phyloP scores from a whole-genome alignment of 2,797 vertebrate genomes.

The Hippopotamyrus pictus region DNA sequence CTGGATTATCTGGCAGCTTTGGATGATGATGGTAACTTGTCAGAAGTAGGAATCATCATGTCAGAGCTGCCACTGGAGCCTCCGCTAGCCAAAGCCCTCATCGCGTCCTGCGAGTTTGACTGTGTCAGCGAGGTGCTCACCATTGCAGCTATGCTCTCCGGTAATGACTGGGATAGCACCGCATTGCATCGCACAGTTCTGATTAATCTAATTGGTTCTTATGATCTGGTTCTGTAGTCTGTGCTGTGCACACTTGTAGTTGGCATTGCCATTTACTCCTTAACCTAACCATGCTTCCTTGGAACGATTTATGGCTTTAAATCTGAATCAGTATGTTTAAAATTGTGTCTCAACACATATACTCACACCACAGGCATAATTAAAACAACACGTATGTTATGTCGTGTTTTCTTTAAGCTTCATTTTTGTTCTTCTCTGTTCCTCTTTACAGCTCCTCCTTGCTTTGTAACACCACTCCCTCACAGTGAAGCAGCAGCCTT shows the following conservation, averaged over 20 bases:
- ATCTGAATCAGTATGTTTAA: not conserved
- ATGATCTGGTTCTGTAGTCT: not conserved
- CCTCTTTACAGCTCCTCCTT: slow-evolving; percentile 64
- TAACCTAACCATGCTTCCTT: not conserved
- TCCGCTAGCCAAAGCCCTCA: slow-evolving; percentile 80
- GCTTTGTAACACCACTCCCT: slow-evolving; percentile 62
- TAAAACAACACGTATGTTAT: not conserved
- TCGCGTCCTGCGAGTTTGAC: slow-evolving; percentile 87
- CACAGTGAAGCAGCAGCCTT: slow-evolving; percentile 64
- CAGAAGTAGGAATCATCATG: slow-evolving; percentile 90
- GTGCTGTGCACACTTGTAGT: not conserved
- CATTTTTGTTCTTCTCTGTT: not conserved
- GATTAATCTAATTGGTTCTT: not conserved
- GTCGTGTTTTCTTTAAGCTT: not conserved
- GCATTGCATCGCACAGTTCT: not conserved
- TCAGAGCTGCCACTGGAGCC: slow-evolving; percentile 87
- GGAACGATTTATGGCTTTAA: not conserved
- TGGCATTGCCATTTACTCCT: not conserved
- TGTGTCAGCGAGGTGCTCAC: slow-evolving; percentile 93
- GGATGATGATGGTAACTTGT: slow-evolving; percentile 85
- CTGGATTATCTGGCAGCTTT: slow-evolving; percentile 89
- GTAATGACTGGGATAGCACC: slow-evolving; percentile 40
- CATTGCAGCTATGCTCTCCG: slow-evolving; percentile 86
- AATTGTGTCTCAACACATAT: not conserved
- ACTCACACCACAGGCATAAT: not conserved